Base-by-base conservation (phyloP, 1,140 invertebrate genomes). In the Aphaenogaster floridana region DNA sequence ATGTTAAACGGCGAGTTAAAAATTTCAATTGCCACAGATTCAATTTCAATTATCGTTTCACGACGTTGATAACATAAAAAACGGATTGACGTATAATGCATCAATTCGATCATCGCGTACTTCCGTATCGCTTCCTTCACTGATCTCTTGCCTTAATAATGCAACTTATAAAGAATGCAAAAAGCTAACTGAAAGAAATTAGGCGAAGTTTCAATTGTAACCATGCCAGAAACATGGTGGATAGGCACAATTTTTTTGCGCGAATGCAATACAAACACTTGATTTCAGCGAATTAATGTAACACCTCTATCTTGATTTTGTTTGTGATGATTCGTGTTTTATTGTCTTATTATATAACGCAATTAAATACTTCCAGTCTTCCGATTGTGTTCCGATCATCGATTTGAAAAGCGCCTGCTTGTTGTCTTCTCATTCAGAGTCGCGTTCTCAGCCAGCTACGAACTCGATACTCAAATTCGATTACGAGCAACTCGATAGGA, bases 321-420 rank as follows among this genome's bases (percentile, higher is more conserved):
- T 61, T 52, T 13, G 42, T 52, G n/a, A 50, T 80, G n/a, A 11
- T 57, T 64, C 7, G 8, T 1, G 28, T 28, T 28, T 28, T 28
- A 28, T 28, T 28, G 28, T 28, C 28, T 28, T 80, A 69, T 85
- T 88, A 88, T 42, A 39, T 71, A 63, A 85, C 9, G 72, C n/a
- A 77, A 34, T 90, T 88, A 86, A 88, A 61, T 11, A 13, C 42
- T 15, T 48, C 6, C 34, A 45, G 39, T 39, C n/a, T 61, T 85
- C n/a, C 42, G n/a, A 74, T 57, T 34, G 21, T 13, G 9, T 13
- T 34, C 15, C 34, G n/a, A 74, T 57, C 42, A 9, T 17, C 50
- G 9, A 17, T 59, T 42, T 42, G 61, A 28, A 81, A 76, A 72
- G 2, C 69, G 3, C 11, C 2, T 11, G 39, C 21, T 71, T 71